phyloP scores from a whole-genome alignment of 2,888 invertebrate species.

The Drosophila vallismaia region DNA sequence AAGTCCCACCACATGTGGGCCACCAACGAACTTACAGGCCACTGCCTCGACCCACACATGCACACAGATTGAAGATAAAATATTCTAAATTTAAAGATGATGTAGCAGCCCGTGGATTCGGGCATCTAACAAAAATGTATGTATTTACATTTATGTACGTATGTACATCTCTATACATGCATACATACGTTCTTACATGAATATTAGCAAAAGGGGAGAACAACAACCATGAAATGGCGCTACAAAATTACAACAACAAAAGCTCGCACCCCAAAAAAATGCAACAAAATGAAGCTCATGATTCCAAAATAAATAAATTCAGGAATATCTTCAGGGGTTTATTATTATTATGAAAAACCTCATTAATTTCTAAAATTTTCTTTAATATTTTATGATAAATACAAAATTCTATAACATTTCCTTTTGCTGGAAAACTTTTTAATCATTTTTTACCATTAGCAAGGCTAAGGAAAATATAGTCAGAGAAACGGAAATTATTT shows the following conservation, averaged over 20 bases:
- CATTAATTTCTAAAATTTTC: too few species aligned
- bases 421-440: too few species aligned
- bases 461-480: too few species aligned
- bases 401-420: too few species aligned
- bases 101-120: constrained; percentile 67
- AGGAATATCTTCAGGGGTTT: not conserved
- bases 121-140: constrained; percentile 44
- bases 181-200: constrained; percentile 17
- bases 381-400: too few species aligned
- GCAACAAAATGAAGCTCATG: constrained; percentile 20
- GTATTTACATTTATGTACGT: constrained; percentile 5
- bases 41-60: constrained; percentile 44
- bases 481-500: not conserved
- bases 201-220: constrained; percentile 34
- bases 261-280: constrained; percentile 1
- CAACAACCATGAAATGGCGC: constrained; percentile 39
- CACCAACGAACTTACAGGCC: constrained; percentile 32
- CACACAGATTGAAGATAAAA: constrained; percentile 67
- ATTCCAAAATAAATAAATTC: not conserved
- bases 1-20: constrained; percentile 31
- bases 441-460: too few species aligned
- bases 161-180: not conserved
- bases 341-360: not conserved
- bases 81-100: constrained; percentile 76
- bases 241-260: constrained; percentile 24